Percentiles rank a stretch among this genome's conserved stretches.
phyloP scores from a whole-genome alignment of 2,113 vertebrate genomes.

The Caranx ignobilis region DNA sequence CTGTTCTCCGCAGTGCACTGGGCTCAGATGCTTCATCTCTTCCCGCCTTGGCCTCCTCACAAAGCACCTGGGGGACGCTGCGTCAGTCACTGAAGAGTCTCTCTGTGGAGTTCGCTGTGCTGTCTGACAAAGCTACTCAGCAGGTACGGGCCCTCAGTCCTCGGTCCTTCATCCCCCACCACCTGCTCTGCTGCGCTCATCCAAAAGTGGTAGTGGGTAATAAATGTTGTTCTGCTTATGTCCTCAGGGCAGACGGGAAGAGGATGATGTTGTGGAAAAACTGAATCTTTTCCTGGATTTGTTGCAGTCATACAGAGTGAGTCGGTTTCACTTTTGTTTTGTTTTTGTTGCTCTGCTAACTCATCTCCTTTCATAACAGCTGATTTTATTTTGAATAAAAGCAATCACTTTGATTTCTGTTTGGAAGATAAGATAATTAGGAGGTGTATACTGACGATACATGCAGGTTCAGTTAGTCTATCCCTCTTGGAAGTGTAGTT shows the following conservation, averaged over 20 bases:
- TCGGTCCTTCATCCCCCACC: slow-evolving; percentile 31
- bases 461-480: background rate
- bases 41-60: slow-evolving; percentile 89
- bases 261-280: slow-evolving; percentile 97
- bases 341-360: background rate
- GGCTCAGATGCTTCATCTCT: slow-evolving; percentile 91
- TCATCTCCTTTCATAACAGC: background rate
- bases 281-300: slow-evolving; percentile 96
- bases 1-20: slow-evolving; percentile 83
- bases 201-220: slow-evolving; percentile 15
- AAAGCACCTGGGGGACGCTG: slow-evolving; percentile 90
- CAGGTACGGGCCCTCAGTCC: slow-evolving; percentile 85
- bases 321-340: slow-evolving; percentile 55
- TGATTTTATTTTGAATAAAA: background rate
- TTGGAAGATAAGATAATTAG: background rate
- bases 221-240: slow-evolving; percentile 50
- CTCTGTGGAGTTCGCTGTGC: slow-evolving; percentile 92
- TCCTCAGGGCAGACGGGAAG: slow-evolving; percentile 93
- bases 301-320: slow-evolving; percentile 96
- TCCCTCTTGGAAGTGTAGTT: background rate
- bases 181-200: slow-evolving; percentile 21
- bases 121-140: slow-evolving; percentile 94
- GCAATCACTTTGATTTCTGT: slow-evolving; percentile 7
- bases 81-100: slow-evolving; percentile 93
- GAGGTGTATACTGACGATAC: background rate